Evolutionary conservation across 2,888 invertebrate species (phyloP).

Genomic region (Geotrupes spiniger): DNA sequence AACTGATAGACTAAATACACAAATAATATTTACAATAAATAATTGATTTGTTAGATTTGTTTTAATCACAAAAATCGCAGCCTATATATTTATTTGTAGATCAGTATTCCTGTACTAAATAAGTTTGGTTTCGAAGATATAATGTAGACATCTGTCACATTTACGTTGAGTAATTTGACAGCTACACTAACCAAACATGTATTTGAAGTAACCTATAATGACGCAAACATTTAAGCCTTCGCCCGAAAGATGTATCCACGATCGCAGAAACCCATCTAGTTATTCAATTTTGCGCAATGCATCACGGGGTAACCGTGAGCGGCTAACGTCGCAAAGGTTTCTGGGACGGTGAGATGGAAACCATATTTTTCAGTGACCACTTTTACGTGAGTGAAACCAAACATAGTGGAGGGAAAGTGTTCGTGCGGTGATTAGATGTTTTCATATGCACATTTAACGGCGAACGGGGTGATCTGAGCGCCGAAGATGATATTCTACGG

Average conservation of each 20-base stretch:
- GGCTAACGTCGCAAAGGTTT: slow-evolving; percentile 50
- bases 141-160: too few species aligned
- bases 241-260: neutral
- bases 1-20: too few species aligned
- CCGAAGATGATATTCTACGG: slow-evolving; percentile 28
- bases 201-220: too few species aligned
- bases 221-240: too few species aligned
- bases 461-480: slow-evolving; percentile 14
- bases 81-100: too few species aligned
- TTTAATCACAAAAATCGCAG: too few species aligned
- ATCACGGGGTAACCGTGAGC: slow-evolving; percentile 36
- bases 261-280: slow-evolving; percentile 2
- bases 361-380: slow-evolving; percentile 58
- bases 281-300: slow-evolving; percentile 33
- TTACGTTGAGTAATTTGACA: too few species aligned
- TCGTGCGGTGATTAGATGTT: slow-evolving; percentile 23
- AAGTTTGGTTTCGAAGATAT: too few species aligned
- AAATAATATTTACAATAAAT: too few species aligned
- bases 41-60: too few species aligned
- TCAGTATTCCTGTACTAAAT: too few species aligned
- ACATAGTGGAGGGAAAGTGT: slow-evolving; percentile 43
- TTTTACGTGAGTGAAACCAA: slow-evolving; percentile 49
- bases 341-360: slow-evolving; percentile 57
- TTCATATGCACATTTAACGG: slow-evolving; percentile 20
- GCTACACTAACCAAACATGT: too few species aligned